These are phyloP conservation scores for Leucopsar rothschildi DNA, from an alignment of 2,113 vertebrate genomes.

Conservation along the genomic window DNA sequence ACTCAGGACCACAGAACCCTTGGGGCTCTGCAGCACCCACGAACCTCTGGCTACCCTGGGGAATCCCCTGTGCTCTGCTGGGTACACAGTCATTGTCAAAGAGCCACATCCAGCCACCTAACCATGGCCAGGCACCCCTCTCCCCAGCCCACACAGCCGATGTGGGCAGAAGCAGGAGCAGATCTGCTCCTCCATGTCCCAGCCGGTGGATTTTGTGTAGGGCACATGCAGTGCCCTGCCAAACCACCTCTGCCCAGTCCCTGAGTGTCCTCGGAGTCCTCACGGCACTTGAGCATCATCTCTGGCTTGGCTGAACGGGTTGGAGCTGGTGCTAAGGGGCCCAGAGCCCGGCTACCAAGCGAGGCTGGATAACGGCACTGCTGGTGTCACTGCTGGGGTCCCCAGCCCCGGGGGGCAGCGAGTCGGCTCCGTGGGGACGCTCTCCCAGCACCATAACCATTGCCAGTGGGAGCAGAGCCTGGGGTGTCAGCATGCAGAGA, in stretches of 20 bases:
- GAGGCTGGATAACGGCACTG: rapidly evolving
- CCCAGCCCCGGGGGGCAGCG: neutral
- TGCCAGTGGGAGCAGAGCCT: neutral
- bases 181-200: neutral
- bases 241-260: neutral
- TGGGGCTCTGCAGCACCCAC: neutral
- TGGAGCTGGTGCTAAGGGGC: neutral
- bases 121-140: rapidly evolving
- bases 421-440: neutral
- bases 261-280: neutral
- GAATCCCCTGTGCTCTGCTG: neutral
- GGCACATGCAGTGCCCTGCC: neutral
- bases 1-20: neutral
- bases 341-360: neutral
- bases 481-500: neutral
- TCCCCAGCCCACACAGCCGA: rapidly evolving
- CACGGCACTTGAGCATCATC: neutral
- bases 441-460: rapidly evolving
- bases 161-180: neutral
- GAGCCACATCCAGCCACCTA: neutral
- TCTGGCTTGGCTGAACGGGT: neutral
- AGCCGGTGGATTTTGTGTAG: neutral
- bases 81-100: neutral
- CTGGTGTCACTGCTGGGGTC: neutral
- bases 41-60: neutral